Conservation (phyloP, 2,113 vertebrate genomes). For the Chionomys nivalis region DNA sequence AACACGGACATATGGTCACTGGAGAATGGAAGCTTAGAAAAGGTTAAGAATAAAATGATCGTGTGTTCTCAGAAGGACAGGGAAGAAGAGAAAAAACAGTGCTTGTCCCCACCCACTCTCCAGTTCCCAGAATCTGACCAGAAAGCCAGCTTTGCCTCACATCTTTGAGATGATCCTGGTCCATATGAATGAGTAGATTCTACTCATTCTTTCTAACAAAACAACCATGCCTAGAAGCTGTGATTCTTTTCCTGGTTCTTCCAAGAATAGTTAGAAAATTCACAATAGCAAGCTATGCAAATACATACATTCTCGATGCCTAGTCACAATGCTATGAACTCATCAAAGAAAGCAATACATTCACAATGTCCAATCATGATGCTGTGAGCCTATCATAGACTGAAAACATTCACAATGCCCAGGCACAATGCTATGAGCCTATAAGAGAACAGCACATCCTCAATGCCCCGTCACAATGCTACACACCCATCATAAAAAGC, state of each 20-base stretch:
- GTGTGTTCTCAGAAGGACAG: background rate
- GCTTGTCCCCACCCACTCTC: background rate
- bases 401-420: background rate
- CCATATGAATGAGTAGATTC: background rate
- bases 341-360: background rate
- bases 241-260: background rate
- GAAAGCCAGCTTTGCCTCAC: background rate
- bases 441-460: background rate
- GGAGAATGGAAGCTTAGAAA: background rate
- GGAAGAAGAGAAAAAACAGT: background rate
- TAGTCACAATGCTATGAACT: background rate
- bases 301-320: background rate
- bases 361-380: background rate
- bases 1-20: background rate
- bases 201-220: background rate
- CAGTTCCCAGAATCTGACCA: background rate
- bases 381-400: background rate
- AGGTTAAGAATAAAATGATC: background rate
- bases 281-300: background rate
- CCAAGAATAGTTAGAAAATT: background rate
- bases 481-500: background rate
- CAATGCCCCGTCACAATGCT: background rate
- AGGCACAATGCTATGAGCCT: background rate
- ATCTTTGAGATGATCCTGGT: background rate
- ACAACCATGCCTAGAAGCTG: background rate